Evolutionary conservation across 1,140 invertebrate species (phyloP).

Genomic region (Zaprionus capensis): DNA sequence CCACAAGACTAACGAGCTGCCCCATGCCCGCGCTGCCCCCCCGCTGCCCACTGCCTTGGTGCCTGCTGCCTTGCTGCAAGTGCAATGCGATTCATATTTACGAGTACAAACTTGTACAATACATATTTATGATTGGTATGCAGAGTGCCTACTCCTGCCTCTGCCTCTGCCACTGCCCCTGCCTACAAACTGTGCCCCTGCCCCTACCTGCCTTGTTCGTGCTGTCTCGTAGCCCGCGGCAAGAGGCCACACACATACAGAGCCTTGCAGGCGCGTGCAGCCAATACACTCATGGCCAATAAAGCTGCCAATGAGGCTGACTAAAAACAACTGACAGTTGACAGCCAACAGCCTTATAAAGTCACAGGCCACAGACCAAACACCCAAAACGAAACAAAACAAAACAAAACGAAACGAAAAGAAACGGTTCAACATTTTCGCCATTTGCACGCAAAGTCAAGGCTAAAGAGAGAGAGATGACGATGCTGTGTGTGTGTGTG

Average conservation of each 20-base stretch:
- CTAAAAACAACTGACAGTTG: conserved; percentile 70
- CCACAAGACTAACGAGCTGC: conserved; percentile 67
- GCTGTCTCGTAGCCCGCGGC: conserved; percentile 33
- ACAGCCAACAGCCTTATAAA: conserved; percentile 72
- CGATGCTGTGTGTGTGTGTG: conserved; percentile 8
- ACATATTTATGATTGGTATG: conserved; percentile 74
- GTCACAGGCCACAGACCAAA: conserved; percentile 65
- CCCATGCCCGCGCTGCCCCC: conserved; percentile 3
- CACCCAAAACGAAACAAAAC: conserved; percentile 14
- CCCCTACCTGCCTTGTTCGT: not conserved
- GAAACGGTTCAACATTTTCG: conserved; percentile 57
- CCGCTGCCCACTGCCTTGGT: not conserved
- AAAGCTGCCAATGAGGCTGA: conserved; percentile 76
- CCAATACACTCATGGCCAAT: conserved; percentile 49
- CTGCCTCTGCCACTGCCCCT: not conserved
- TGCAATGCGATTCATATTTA: conserved; percentile 76
- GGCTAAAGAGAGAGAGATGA: conserved; percentile 11
- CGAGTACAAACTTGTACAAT: conserved; percentile 37
- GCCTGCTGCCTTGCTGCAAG: conserved; percentile 48
- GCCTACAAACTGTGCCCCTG: not conserved
- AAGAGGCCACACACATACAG: conserved; percentile 55
- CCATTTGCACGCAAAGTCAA: conserved; percentile 71
- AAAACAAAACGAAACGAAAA: conserved; percentile 10
- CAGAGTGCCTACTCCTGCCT: conserved; percentile 31
- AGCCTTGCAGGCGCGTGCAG: conserved; percentile 5